Percentiles rank a stretch among this genome's conserved stretches.
These are phyloP conservation scores for Echinops telfairi DNA, from an alignment of 2,113 vertebrate genomes.

Conservation along the genomic window DNA sequence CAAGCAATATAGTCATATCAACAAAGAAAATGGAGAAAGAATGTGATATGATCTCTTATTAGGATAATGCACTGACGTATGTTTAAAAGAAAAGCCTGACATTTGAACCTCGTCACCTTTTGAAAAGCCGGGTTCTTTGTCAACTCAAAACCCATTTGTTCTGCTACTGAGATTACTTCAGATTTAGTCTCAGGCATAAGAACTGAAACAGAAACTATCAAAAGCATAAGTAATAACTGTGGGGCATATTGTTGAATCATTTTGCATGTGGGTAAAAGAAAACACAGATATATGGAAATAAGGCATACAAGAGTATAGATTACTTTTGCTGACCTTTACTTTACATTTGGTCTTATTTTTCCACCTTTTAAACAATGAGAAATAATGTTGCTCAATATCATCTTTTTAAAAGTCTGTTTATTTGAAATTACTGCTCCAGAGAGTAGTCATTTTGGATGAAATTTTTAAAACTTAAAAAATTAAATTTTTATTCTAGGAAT, in stretches of 20 bases:
- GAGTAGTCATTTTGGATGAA: not conserved
- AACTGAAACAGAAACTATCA: not conserved
- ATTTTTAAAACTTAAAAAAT: conserved; percentile 5
- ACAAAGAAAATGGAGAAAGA: not conserved
- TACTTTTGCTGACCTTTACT: not conserved
- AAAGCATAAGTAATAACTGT: not conserved
- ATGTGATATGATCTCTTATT: not conserved
- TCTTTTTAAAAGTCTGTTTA: not conserved
- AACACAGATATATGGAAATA: not conserved
- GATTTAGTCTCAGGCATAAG: not conserved
- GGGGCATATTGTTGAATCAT: not conserved
- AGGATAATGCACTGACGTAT: not conserved
- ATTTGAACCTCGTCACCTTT: not conserved
- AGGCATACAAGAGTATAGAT: not conserved
- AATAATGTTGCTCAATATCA: not conserved
- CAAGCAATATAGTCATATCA: not conserved
- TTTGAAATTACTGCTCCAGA: not conserved
- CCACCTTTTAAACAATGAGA: not conserved
- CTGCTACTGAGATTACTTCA: not conserved
- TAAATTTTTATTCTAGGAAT: conserved; percentile 4
- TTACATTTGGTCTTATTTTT: not conserved
- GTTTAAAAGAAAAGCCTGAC: not conserved
- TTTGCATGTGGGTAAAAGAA: not conserved
- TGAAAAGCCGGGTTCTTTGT: not conserved
- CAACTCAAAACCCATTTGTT: conserved; percentile 4